Evolutionary conservation across 2,113 vertebrate genomes (phyloP), one percentile per base, ranked within the genome.

Genomic region (Dromas ardeola): DNA sequence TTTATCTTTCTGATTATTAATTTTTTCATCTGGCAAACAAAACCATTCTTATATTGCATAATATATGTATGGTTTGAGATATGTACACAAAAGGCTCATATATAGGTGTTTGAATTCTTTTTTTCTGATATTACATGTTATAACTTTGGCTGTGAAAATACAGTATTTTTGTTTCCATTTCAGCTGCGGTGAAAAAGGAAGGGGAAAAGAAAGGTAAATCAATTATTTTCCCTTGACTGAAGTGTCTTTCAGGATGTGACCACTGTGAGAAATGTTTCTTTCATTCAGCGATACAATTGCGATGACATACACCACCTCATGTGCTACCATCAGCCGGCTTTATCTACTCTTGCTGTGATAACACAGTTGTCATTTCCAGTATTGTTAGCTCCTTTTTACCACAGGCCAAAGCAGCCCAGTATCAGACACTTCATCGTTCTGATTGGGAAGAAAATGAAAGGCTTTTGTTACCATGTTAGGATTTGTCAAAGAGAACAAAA

Each of bases 161-260:
- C 2, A 9, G 9, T 85, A 13, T 85, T 81, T 96, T 94, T 94
- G 9, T 81, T 95, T 95, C 81, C n/a, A 13, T 97, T 97, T 86
- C 96, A 97, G 96, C 76, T 86, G 15, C 27, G 0, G 45, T 83
- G 87, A 97, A 94, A 91, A 97, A 95, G 45, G 95, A 97, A 15
- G 93, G 38, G 43, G 95, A 97, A 42, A 96, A 97, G 78, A 97
- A 97, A 97, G 97, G 95, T 97, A 97, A 97, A 92, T 74, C 55
- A 73, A 66, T 88, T 96, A 47, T 93, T 89, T 96, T 95, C 42
- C 38, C 36, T 93, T 93, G 81, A 86, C 71, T 94, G 81, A 93
- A 94, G 53, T 42, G 9, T 78, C 78, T 96, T 94, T 88, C 70
- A 71, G 94, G n/a, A 85, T 90, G 43, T 78, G 90, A 86, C 69